Evolutionary conservation across 2,113 vertebrate genomes (phyloP), one percentile per base, ranked within the genome.

Genomic region (Paramisgurnus dabryanus): DNA sequence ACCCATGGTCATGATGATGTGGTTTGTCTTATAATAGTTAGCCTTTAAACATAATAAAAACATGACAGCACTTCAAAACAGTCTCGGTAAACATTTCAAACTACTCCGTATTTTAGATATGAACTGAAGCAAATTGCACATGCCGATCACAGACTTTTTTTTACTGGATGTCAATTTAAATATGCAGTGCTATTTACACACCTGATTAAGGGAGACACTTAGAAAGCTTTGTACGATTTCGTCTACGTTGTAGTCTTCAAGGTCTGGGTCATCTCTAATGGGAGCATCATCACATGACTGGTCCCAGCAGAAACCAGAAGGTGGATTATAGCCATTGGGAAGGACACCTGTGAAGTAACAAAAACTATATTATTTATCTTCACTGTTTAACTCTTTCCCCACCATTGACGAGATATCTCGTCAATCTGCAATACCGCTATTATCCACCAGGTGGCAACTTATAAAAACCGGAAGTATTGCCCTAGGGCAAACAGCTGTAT

Each of bases 1-100:
- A 40, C 97, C 97, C 96, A 98, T 98, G 13, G 96, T 98, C 96
- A 97, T 97, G 78, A 96, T 86, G 4, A 94, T 94, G 89, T 98
- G 95, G 67, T 95, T 94, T 83, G 95, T 94, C 70, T 93, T 95
- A 84, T 97, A 98, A 13, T 58, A 53, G 1, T 0, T 0, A 0
- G 94, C 82, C 96, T 98, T 77, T 17, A 58, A 18, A 9, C 6
- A 58, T 13, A 34, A 34, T 34, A 34, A 34, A 34, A 34, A 34
- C 27, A 34, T 34, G 27, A 34, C 27, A 34, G 27, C 27, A 34
- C 27, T 3, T 34, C 3, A 53, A 6, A 53, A 13, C 12, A 5
- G 50, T 12, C 10, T 50, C 3, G 12, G 47, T 11, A 50, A 11
- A 50, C 27, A 34, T 34, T 34, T 1, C 27, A 34, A 34, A 34